phyloP scores from a whole-genome alignment of 2,888 invertebrate species.

The Ormyrus labotus region DNA sequence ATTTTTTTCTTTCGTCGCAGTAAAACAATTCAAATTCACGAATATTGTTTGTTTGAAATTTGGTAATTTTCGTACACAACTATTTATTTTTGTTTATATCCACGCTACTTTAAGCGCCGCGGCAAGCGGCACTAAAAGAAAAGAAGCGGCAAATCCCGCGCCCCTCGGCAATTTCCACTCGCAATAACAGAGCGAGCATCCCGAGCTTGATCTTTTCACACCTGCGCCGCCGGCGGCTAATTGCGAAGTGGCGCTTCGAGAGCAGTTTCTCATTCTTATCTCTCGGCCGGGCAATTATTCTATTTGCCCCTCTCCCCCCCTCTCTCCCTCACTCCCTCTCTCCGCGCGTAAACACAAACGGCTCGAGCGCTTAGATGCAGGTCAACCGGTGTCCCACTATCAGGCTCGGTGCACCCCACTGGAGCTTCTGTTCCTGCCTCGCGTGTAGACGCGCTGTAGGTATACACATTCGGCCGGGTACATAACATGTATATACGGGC shows the following conservation, averaged over 20 bases:
- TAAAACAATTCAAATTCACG: neutral
- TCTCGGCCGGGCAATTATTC: neutral
- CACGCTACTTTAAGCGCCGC: no score
- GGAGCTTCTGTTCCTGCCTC: constrained; percentile 23
- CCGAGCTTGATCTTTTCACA: no score
- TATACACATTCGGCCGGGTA: neutral
- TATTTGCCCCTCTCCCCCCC: no score
- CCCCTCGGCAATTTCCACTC: no score
- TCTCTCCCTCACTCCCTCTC: no score
- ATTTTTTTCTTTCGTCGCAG: neutral
- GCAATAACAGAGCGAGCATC: no score
- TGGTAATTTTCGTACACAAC: neutral
- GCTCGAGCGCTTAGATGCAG: constrained; percentile 18
- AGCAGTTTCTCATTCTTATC: no score
- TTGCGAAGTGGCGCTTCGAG: no score
- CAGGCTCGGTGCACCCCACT: constrained; percentile 38
- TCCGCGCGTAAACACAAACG: no score
- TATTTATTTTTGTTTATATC: neutral
- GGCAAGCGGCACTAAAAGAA: no score
- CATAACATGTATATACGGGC: neutral
- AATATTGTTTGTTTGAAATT: neutral
- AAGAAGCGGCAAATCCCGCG: no score
- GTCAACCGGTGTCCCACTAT: constrained; percentile 44
- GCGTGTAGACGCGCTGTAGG: constrained; percentile 14
- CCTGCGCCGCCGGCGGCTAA: no score